These are phyloP conservation scores for Callipepla squamata DNA, from an alignment of 2,113 vertebrate genomes.

Conservation along the genomic window DNA sequence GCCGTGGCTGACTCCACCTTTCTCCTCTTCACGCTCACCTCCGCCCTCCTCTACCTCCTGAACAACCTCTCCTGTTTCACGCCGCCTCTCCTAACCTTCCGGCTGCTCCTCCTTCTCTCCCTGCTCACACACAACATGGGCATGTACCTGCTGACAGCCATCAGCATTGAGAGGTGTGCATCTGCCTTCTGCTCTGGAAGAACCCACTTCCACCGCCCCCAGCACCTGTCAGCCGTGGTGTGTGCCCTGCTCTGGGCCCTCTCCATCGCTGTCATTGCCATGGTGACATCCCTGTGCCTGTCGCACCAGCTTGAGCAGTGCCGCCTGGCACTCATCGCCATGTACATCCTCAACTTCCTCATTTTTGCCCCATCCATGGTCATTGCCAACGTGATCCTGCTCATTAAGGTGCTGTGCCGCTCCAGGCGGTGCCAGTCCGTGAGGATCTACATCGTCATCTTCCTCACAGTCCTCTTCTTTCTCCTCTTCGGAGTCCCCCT, in stretches of 20 bases:
- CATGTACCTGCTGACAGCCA: constrained; percentile 54
- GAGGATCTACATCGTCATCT: not conserved
- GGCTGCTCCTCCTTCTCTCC: not conserved
- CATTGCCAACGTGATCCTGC: constrained; percentile 30
- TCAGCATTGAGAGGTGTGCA: constrained; percentile 66
- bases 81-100: not conserved
- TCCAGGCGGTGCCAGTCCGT: not conserved
- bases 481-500: not conserved
- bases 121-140: not conserved
- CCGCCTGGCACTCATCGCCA: not conserved
- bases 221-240: not conserved
- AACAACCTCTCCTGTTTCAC: rapidly evolving
- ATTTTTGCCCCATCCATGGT: constrained; percentile 68
- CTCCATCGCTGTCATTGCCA: constrained; percentile 22
- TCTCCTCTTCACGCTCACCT: not conserved
- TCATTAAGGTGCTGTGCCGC: constrained; percentile 57
- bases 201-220: constrained; percentile 26
- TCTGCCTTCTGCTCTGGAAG: constrained; percentile 22
- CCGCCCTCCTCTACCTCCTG: not conserved
- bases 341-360: not conserved
- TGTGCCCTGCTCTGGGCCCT: constrained; percentile 68
- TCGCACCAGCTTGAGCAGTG: rapidly evolving
- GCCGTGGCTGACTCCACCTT: not conserved
- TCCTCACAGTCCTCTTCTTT: constrained; percentile 20
- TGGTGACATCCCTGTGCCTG: constrained; percentile 52